phyloP scores from a whole-genome alignment of 2,888 invertebrate genomes.

The Lymantria monacha region DNA sequence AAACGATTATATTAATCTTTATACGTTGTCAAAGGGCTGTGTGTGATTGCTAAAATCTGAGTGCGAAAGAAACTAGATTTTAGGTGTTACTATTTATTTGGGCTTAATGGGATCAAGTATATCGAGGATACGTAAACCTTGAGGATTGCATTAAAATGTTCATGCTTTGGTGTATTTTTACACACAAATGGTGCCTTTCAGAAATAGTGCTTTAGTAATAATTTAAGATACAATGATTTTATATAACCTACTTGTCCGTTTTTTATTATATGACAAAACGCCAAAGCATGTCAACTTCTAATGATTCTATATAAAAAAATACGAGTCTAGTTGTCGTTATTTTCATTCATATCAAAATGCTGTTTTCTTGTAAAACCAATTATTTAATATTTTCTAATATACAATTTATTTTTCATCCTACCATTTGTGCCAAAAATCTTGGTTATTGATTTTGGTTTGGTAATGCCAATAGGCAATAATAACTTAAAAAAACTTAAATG shows the following conservation, averaged over 20 bases:
- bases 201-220: conserved; percentile 17
- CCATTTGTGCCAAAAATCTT: conserved; percentile 31
- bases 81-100: conserved; percentile 39
- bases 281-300: conserved; percentile 40
- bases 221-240: conserved; percentile 15
- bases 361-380: neutral
- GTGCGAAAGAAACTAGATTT: conserved; percentile 49
- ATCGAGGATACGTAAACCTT: conserved; percentile 46
- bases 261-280: conserved; percentile 5
- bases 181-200: conserved; percentile 45
- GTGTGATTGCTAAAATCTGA: conserved; percentile 46
- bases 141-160: conserved; percentile 33
- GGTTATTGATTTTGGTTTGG: neutral
- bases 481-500: conserved; percentile 33
- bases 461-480: conserved; percentile 16
- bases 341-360: conserved; percentile 1
- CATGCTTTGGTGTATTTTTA: conserved; percentile 31
- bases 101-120: conserved; percentile 28
- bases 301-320: conserved; percentile 22
- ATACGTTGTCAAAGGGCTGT: conserved; percentile 45
- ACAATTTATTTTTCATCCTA: conserved; percentile 1
- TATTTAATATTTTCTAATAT: neutral
- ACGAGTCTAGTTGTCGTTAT: conserved; percentile 32
- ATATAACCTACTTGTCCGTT: conserved; percentile 15
- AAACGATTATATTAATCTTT: conserved; percentile 44